Base-by-base conservation (phyloP, 2,888 invertebrate species). In the Drepanosiphum platanoidis region DNA sequence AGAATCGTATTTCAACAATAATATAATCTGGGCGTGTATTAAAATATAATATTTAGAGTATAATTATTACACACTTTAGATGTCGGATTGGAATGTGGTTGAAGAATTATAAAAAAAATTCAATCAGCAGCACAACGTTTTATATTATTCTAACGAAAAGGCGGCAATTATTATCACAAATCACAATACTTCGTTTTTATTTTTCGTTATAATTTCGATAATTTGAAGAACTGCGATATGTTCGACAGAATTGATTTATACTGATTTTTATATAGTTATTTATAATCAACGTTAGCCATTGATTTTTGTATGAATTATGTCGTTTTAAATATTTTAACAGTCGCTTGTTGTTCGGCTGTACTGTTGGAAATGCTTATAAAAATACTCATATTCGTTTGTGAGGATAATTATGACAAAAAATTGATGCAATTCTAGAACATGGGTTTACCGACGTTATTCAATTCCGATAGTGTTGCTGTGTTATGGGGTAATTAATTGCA, bases 181-280 rank as follows among this genome's bases (percentile, higher is more conserved):
- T 36, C 22, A 36, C 8, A 61, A 68, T 34, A 46, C n/a, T 27
- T n/a, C 15, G 27, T 68, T 52, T 68, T 68, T 80, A 8, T 46
- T 80, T 80, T 80, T 80, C 79, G 7, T 52, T 18, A 80, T 80
- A 80, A 80, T 80, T 52, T 80, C 68, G 58, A 80, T 80, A 68
- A 52, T 74, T 27, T 46, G 42, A 34, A 68, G n/a, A 79, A 79
- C 42, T 68, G 15, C 46, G n/a, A n/a, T 34, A 9, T 34, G n/a
- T 80, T 80, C 68, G 27, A 80, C 52, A 68, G 68, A 80, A 80
- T 27, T 52, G 22, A 27, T 52, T 18, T 32, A 46, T 80, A n/a
- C n/a, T 34, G 66, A 64, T 58, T 39, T 39, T 61, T n/a, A 58
- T n/a, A 58, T 75, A 52, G 46, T 75, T 34, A 34, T 18, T 75